A percentile compares a stretch with the other conserved stretches of the same genome.
Evolutionary conservation across 1,140 invertebrate genomes (phyloP).

Genomic region (Mylabris phalerata): DNA sequence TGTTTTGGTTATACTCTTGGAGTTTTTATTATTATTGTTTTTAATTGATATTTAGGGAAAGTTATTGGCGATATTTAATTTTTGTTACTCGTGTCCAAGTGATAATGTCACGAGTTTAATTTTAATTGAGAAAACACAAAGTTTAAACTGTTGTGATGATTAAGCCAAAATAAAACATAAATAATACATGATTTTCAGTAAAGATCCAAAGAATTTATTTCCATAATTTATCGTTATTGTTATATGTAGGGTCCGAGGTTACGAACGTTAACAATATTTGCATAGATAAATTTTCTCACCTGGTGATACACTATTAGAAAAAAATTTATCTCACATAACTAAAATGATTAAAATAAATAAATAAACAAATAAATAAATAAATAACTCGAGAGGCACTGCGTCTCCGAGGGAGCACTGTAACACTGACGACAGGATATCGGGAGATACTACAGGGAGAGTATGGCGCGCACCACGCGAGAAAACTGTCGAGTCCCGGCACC

Average conservation of each 20-base stretch:
- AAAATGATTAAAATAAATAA: not conserved
- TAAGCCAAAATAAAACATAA: conserved; percentile 6
- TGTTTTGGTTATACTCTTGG: conserved; percentile 22
- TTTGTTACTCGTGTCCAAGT: conserved; percentile 17
- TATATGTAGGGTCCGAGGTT: conserved; percentile 8
- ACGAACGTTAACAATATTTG: conserved; percentile 14
- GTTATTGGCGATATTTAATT: not conserved
- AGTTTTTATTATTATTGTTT: too few relatives aligned
- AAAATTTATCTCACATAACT: conserved; percentile 7
- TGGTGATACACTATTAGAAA: not conserved
- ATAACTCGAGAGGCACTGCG: conserved; percentile 6
- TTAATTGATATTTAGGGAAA: too few relatives aligned
- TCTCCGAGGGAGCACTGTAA: not conserved
- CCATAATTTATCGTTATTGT: conserved; percentile 12
- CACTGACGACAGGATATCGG: not conserved
- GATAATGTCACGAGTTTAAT: conserved; percentile 16
- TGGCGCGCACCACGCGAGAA: conserved; percentile 35
- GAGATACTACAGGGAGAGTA: conserved; percentile 13
- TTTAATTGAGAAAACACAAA: too few relatives aligned
- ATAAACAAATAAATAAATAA: too few relatives aligned
- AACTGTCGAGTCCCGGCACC: conserved; percentile 26
- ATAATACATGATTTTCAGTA: conserved; percentile 7
- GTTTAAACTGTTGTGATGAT: too few relatives aligned
- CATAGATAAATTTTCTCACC: conserved; percentile 17
- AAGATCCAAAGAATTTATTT: conserved; percentile 10